Evolutionary conservation across 2,113 vertebrate genomes (phyloP).

Genomic region (Rousettus leschenaultii): DNA sequence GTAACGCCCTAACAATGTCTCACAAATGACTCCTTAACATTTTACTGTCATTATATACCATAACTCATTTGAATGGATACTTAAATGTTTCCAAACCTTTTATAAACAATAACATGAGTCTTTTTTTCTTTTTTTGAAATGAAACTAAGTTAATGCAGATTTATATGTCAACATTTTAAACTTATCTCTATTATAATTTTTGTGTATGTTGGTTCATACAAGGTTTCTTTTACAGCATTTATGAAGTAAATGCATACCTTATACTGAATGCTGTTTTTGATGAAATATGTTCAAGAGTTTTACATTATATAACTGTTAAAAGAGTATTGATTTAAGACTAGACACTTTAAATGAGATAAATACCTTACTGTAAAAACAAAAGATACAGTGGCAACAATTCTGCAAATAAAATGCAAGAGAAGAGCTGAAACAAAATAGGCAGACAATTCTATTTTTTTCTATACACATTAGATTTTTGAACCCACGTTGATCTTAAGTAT

Average conservation of each 20-base stretch:
- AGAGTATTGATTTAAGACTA: neutral
- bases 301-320: neutral
- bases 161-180: neutral
- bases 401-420: neutral
- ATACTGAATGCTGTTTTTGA: neutral
- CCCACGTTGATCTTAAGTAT: fast-evolving
- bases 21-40: neutral
- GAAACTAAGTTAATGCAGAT: neutral
- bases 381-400: neutral
- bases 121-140: neutral
- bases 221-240: neutral
- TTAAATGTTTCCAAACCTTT: neutral
- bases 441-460: neutral
- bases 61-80: neutral
- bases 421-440: neutral
- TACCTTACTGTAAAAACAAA: neutral
- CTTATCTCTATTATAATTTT: neutral
- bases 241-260: neutral
- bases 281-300: neutral
- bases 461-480: neutral
- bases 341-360: neutral
- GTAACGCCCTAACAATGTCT: neutral
- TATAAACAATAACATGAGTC: neutral
- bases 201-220: neutral
- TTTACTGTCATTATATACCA: neutral